Evolutionary conservation across 2,888 invertebrate genomes (phyloP).

Genomic region (Phorcus lineatus): DNA sequence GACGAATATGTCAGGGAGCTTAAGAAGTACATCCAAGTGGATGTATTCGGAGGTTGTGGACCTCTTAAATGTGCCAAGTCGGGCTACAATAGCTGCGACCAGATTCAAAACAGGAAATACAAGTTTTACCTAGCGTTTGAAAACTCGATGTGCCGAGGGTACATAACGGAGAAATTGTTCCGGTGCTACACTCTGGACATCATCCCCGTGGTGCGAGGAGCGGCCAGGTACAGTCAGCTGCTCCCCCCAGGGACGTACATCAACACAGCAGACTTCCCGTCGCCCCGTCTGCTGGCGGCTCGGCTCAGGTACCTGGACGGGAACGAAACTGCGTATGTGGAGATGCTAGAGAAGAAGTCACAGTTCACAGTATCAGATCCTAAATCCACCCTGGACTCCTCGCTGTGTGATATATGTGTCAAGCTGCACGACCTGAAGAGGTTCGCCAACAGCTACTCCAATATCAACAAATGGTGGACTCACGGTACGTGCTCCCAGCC

Average conservation of each 20-base stretch:
- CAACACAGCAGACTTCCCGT: neutral
- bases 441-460: neutral
- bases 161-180: slow-evolving; percentile 49
- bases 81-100: neutral
- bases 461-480: neutral
- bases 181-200: slow-evolving; percentile 14
- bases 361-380: neutral
- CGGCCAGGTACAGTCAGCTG: neutral
- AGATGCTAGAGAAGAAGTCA: neutral
- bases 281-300: neutral
- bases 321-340: neutral
- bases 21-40: slow-evolving; percentile 44
- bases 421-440: neutral
- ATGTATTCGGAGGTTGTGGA: slow-evolving; percentile 52
- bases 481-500: neutral
- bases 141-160: slow-evolving; percentile 48
- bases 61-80: slow-evolving; percentile 5
- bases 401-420: slow-evolving; percentile 20
- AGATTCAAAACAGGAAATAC: slow-evolving; percentile 24
- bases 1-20: slow-evolving; percentile 46
- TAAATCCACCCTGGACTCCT: neutral
- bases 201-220: slow-evolving; percentile 38
- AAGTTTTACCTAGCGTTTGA: slow-evolving; percentile 51
- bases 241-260: neutral
- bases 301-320: neutral